Evolutionary conservation across 2,888 invertebrate genomes (phyloP), one percentile per base, ranked within the genome.

Genomic region (Drosophila yooni): DNA sequence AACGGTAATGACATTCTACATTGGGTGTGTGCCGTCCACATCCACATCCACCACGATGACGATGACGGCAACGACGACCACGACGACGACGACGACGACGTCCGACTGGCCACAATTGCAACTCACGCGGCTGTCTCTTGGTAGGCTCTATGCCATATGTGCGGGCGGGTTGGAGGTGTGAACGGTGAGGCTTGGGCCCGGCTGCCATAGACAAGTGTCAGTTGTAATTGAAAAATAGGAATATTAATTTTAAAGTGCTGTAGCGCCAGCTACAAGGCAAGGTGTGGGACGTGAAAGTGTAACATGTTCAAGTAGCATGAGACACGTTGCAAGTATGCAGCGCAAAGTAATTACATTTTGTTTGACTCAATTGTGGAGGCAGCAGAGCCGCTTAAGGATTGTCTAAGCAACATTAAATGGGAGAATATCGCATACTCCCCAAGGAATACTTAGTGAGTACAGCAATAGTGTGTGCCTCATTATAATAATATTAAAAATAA

Each of bases 1-100:
- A 92, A 82, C 91, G 81, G 80, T 91, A 91, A 92, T 92, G 92
- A 92, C 92, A 92, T 84, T 91, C 84, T 84, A 86, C 88, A 91
- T 90, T 85, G 90, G 82, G 88, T 91, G 91, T 82, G 80, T 87
- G 88, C 77, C 71, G 59, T 70, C 74, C 74, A 64, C 72, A 67
- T 58, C 18, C 48, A 71, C 48, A 52, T 31, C 25, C 43, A 52
- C 50, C 33, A 52, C 56, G 25, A 25, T 31, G 38, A 51, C 15
- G 58, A 63, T 21, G 54, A 67, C 62, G 64, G 52, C 18, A 11
- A 27, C 27, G 69, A 52, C 31, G 65, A 25, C 46, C 1, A 21
- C 21, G 21, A 21, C 21, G 21, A 21, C 21, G 62, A 61, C 36
- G 63, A 40, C 65, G 62, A 18, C 66, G 81, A 57, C 68, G 62